These are phyloP conservation scores for Macaria liturata DNA, from an alignment of 2,888 invertebrate genomes.

Conservation along the genomic window DNA sequence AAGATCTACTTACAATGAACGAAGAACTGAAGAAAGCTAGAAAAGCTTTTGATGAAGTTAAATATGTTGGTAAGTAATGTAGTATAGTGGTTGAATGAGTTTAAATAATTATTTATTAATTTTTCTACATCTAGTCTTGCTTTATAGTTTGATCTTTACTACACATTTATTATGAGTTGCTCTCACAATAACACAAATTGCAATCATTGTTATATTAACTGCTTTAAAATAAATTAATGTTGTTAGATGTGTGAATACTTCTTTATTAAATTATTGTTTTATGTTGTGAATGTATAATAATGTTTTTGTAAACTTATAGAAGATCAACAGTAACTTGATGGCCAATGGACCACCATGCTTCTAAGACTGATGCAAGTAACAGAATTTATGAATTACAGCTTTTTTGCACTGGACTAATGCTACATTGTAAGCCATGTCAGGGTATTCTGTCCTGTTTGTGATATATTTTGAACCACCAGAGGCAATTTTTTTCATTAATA, in stretches of 20 bases:
- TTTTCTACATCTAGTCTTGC: slow-evolving; percentile 1
- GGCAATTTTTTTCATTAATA: too few species aligned
- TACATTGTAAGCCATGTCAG: slow-evolving; percentile 1
- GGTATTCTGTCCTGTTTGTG: slow-evolving; percentile 12
- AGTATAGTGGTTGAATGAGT: neutral
- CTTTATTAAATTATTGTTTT: neutral
- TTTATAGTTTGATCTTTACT: neutral
- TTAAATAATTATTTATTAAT: neutral
- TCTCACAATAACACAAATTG: neutral
- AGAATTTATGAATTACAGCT: slow-evolving; percentile 62
- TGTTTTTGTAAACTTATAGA: slow-evolving; percentile 71
- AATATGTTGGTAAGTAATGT: slow-evolving; percentile 92
- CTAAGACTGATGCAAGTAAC: slow-evolving; percentile 81
- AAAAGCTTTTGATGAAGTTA: slow-evolving; percentile 99
- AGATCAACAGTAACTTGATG: slow-evolving; percentile 77
- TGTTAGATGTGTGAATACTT: neutral
- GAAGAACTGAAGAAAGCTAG: slow-evolving; percentile 99
- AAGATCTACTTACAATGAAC: slow-evolving; percentile 98
- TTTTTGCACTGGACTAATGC: slow-evolving; percentile 50
- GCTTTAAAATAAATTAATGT: neutral
- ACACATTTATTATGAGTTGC: neutral
- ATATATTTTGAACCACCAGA: too few species aligned
- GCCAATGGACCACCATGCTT: slow-evolving; percentile 64
- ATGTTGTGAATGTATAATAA: slow-evolving; percentile 25
- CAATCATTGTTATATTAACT: neutral